Evolutionary conservation across 2,113 vertebrate genomes (phyloP).

Genomic region (Mesocricetus auratus): DNA sequence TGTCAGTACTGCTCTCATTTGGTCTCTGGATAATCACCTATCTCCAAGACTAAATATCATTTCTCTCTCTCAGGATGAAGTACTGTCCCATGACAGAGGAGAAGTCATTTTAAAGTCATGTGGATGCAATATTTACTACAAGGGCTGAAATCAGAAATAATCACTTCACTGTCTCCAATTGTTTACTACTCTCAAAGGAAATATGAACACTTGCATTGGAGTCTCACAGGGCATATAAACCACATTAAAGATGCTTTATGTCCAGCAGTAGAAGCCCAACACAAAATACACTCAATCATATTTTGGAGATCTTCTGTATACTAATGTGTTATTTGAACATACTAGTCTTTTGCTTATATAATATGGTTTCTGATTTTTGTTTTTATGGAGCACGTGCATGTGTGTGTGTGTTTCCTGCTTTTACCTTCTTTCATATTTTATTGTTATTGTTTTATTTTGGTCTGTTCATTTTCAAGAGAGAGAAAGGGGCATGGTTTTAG

Average conservation of each 20-base stretch:
- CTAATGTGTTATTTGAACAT: background rate
- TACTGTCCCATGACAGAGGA: background rate
- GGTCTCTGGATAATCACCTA: background rate
- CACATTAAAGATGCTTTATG: background rate
- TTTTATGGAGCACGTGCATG: background rate
- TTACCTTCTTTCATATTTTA: background rate
- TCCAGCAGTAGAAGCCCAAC: background rate
- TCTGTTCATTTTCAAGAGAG: background rate
- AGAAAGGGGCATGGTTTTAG: background rate
- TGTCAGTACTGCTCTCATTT: background rate
- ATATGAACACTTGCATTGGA: background rate
- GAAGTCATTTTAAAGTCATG: background rate
- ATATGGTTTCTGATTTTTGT: background rate
- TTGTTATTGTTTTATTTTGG: background rate
- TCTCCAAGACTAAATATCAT: background rate
- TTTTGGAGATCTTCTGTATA: background rate
- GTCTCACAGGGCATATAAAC: background rate
- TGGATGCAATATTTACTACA: background rate
- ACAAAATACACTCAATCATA: background rate
- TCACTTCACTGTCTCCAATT: background rate
- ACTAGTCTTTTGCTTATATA: background rate
- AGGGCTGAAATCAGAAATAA: background rate
- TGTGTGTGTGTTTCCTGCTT: background rate
- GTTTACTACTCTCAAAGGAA: background rate
- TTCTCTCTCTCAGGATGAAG: background rate